Base-by-base conservation (phyloP, 2,797 vertebrate genomes). In the Centroberyx gerrardi region DNA sequence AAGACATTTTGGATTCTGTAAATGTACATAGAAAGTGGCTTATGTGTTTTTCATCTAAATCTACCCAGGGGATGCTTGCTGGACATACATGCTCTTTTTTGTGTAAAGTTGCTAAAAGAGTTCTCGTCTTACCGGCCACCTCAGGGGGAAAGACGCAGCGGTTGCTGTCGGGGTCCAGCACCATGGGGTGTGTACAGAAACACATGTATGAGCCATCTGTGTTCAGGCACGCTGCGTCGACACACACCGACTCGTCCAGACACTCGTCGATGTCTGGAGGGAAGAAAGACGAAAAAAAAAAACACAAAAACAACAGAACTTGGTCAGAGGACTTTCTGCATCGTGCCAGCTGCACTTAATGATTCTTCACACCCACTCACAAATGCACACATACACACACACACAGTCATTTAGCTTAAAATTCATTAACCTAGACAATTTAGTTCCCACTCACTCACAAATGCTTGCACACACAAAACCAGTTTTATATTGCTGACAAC, bases 171-270 rank as follows among this genome's bases (percentile, higher is more conserved):
- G 92, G 67, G 79, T 97, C 96, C 86, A 97, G 79, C 86, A 97
- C 91, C 95, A 97, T 94, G 5, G 97, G 97, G 15, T 94, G 96
- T 18, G 94, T 95, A 72, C 98, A 99, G 93, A 97, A 96, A 93
- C 98, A 99, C 91, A 95, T 96, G 82, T 96, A 99, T 33, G 98
- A 98, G 44, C 98, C 97, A 13, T 97, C 95, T 13, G 96, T 97
- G 91, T 99, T 99, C 78, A 97, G 49, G 91, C 98, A 99, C 89
- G 97, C 90, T 62, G 97, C 97, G 63, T 94, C 95, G 10, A 94
- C 93, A 87, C 98, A 99, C 75, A 95, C 95, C 13, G 84, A 95
- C 87, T 96, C 96, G 72, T 99, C 96, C 77, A 95, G 92, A 92
- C 98, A 99, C 95, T 99, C 98, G 82, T 99, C 92, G 46, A 97